Base-by-base conservation (phyloP, 2,888 invertebrate species). In the Tipula vernalis region DNA sequence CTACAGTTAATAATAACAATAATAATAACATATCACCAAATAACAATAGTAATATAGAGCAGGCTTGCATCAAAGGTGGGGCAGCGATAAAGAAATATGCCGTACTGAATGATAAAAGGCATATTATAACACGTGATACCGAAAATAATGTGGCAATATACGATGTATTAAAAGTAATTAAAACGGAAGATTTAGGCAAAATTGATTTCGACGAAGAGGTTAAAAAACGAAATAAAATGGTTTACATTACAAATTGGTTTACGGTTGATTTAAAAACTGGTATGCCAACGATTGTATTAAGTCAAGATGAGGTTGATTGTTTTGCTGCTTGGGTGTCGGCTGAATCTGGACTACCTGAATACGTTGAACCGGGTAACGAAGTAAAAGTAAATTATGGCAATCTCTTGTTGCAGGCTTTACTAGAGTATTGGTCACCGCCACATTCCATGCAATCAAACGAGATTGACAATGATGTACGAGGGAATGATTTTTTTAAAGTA, bases 211-310 rank as follows among this genome's bases (percentile, higher is more conserved):
- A 99, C 88, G 96, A 97, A 90, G 97, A 98, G 92, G 94, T 97
- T 0, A 98, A 98, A 90, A 96, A 96, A 90, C 93, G 97, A 88
- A 97, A 96, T 89, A 97, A 98, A 92, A 96, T 96, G 94, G 96
- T 99, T 86, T 98, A 96, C 91, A 98, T 99, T 89, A 99, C 99
- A 41, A 98, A 97, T 92, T 99, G 99, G 99, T 99, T 99, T 91
- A 97, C 97, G 88, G 98, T 99, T 84, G 99, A 99, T 92, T 94
- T 99, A 85, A 99, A 99, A 93, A 99, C 98, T 87, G 99, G 99
- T 88, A 97, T 99, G 97, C 93, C 99, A 89, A 99, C 99, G 8
- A 98, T 99, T 91, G 99, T 99, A 90, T 93, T 99, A 89, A 97
- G 97, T 0, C 97, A 97, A 91, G 99, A 99, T 91, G 99, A 99